Percentiles rank a stretch among this genome's conserved stretches.
Conservation (phyloP, 2,797 vertebrate species). For the Peromyscus aztecus region DNA sequence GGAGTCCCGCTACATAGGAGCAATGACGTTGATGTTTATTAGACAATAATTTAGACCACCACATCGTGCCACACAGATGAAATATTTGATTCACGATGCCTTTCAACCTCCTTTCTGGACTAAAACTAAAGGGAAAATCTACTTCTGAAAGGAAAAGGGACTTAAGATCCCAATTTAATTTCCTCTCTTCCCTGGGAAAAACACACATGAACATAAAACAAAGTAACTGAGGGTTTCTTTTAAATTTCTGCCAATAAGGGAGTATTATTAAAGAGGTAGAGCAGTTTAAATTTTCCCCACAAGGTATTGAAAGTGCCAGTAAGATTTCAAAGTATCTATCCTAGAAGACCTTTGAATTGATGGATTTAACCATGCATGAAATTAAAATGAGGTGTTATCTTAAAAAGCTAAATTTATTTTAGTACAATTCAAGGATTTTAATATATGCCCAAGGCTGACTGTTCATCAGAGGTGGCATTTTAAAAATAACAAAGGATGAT, state of each 20-base stretch:
- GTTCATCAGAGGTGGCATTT: constrained; percentile 85
- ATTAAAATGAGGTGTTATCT: constrained; percentile 83
- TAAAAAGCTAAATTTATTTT: constrained; percentile 84
- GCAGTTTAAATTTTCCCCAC: constrained; percentile 44
- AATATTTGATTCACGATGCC: constrained; percentile 57
- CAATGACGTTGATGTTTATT: not conserved
- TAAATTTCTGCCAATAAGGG: constrained; percentile 71
- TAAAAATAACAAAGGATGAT: constrained; percentile 85
- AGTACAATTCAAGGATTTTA: constrained; percentile 79
- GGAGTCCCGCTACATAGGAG: not conserved
- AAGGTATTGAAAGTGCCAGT: constrained; percentile 65
- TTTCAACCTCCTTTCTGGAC: constrained; percentile 45
- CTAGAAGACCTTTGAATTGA: constrained; percentile 79
- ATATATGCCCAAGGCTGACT: constrained; percentile 80
- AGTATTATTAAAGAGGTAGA: constrained; percentile 70
- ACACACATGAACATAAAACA: constrained; percentile 66
- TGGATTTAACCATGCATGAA: constrained; percentile 81
- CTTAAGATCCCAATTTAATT: constrained; percentile 72
- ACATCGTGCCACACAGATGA: constrained; percentile 24
- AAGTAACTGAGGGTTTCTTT: constrained; percentile 69
- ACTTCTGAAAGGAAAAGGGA: constrained; percentile 70
- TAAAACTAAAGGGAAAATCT: constrained; percentile 61
- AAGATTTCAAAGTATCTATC: constrained; percentile 72
- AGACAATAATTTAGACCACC: constrained; percentile 16
- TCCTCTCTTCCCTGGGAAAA: constrained; percentile 73